Evolutionary conservation across 2,888 invertebrate species (phyloP).

Genomic region (Seladonia tumulorum): DNA sequence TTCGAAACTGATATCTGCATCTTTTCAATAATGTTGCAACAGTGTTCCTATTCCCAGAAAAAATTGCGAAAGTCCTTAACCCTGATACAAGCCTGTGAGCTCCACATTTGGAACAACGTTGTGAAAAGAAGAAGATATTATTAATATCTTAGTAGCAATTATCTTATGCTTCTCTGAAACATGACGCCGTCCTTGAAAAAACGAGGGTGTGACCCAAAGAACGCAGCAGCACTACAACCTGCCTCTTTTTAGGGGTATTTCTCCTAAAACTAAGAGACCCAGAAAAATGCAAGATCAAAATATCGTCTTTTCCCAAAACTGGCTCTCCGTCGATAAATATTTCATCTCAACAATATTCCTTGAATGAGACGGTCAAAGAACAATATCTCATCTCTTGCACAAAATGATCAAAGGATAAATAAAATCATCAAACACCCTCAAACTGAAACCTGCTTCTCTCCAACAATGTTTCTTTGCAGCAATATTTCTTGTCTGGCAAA

Average conservation of each 20-base stretch:
- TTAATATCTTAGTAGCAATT: slow-evolving; percentile 9
- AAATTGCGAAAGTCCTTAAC: background rate
- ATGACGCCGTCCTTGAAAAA: background rate
- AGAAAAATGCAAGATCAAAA: background rate
- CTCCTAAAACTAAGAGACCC: background rate
- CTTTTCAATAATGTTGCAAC: background rate
- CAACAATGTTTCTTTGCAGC: background rate
- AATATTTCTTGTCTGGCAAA: background rate
- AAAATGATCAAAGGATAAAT: too few relatives aligned
- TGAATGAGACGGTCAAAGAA: background rate
- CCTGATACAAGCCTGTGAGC: background rate
- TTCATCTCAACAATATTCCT: background rate
- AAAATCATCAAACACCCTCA: background rate
- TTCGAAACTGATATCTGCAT: background rate
- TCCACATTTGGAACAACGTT: background rate
- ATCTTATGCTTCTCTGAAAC: background rate
- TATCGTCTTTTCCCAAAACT: background rate
- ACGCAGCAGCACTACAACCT: background rate
- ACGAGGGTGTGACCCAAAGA: background rate
- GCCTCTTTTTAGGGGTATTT: background rate
- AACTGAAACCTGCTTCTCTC: background rate
- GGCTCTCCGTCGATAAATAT: background rate
- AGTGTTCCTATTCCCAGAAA: background rate
- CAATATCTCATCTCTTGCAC: background rate
- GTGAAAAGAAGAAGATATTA: background rate